These are phyloP conservation scores for Platycercus adscitus DNA, from an alignment of 2,113 vertebrate species.

Conservation along the genomic window DNA sequence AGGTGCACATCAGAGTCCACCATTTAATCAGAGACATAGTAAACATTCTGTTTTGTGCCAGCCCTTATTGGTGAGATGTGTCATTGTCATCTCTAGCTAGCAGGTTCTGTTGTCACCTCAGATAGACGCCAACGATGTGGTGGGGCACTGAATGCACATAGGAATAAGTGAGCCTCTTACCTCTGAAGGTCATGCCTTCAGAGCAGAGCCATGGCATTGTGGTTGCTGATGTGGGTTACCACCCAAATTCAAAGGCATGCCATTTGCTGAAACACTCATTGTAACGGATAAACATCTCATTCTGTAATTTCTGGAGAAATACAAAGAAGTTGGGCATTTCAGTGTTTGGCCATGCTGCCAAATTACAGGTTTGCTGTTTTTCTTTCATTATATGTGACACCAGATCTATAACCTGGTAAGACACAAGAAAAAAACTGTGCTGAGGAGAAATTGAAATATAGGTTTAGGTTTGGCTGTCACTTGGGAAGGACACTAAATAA, in stretches of 20 bases:
- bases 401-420: not conserved
- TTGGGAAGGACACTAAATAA: not conserved
- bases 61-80: not conserved
- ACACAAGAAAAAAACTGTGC: not conserved
- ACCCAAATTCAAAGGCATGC: not conserved
- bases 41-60: not conserved
- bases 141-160: not conserved
- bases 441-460: not conserved
- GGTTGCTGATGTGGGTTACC: not conserved
- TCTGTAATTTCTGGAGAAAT: not conserved
- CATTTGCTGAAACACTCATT: not conserved
- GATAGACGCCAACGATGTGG: not conserved
- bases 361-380: not conserved
- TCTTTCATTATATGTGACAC: not conserved
- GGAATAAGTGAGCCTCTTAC: not conserved
- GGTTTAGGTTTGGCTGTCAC: not conserved
- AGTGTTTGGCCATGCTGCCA: not conserved
- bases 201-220: not conserved
- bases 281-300: accelerated
- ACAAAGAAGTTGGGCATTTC: not conserved
- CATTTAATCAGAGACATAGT: not conserved
- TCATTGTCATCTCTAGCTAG: not conserved
- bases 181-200: not conserved
- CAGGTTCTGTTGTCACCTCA: not conserved
- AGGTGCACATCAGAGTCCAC: not conserved